Conservation (phyloP, 2,113 vertebrate genomes). For the Calyptommatus sinebrachiatus region DNA sequence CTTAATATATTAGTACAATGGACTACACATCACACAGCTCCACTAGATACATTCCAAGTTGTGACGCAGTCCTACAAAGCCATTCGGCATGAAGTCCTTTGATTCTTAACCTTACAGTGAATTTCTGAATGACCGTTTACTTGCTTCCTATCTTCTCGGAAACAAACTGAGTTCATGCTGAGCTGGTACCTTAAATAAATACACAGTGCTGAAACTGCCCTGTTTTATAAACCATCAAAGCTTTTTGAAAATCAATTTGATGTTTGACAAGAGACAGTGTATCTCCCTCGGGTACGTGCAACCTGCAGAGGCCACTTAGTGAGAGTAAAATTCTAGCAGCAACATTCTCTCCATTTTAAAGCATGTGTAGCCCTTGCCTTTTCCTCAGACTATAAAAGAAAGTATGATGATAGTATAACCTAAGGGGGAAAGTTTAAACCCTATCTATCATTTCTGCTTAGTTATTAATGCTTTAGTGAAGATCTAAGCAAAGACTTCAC, state of each 20-base stretch:
- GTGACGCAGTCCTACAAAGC: slow-evolving; percentile 20
- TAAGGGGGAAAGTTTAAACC: slow-evolving; percentile 43
- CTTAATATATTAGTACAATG: not conserved
- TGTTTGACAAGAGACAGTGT: slow-evolving; percentile 64
- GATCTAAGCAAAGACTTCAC: slow-evolving; percentile 3
- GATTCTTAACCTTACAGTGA: slow-evolving; percentile 26
- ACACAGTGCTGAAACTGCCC: slow-evolving; percentile 43
- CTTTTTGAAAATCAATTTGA: slow-evolving; percentile 78
- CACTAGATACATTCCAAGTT: slow-evolving; percentile 33
- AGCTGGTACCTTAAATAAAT: slow-evolving; percentile 61
- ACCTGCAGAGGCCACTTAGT: slow-evolving; percentile 66
- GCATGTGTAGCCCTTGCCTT: slow-evolving; percentile 2
- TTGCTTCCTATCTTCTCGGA: slow-evolving; percentile 41
- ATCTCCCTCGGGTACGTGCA: slow-evolving; percentile 52
- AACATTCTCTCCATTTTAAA: slow-evolving; percentile 51
- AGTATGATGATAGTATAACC: slow-evolving; percentile 15
- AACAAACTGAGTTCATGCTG: slow-evolving; percentile 35
- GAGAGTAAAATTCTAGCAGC: slow-evolving; percentile 55
- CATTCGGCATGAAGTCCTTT: slow-evolving; percentile 24
- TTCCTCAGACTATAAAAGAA: slow-evolving; percentile 23
- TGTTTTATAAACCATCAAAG: slow-evolving; percentile 63
- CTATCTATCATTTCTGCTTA: slow-evolving; percentile 19
- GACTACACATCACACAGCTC: slow-evolving; percentile 1
- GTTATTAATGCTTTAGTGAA: not conserved
- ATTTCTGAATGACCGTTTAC: slow-evolving; percentile 45